Conservation (phyloP, 1,140 invertebrate genomes). For the Lethocerus indicus region DNA sequence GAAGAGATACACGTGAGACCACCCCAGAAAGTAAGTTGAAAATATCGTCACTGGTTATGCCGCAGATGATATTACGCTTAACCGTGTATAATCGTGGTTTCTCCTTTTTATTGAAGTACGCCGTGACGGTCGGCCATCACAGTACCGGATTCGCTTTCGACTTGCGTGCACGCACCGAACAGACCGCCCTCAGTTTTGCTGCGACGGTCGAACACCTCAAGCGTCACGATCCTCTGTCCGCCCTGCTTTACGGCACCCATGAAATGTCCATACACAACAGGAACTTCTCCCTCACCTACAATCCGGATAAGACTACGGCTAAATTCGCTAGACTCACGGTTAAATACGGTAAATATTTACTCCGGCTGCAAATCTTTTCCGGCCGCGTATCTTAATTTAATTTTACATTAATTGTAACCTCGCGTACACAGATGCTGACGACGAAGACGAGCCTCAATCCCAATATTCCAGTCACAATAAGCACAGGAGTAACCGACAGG, state of each 20-base stretch:
- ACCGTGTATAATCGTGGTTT: neutral
- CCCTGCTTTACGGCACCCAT: conserved; percentile 15
- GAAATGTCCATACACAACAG: conserved; percentile 13
- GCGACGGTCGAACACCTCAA: conserved; percentile 16
- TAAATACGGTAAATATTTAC: conserved; percentile 10
- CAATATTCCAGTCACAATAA: too few species aligned
- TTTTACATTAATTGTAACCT: too few species aligned
- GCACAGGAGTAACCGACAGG: too few species aligned
- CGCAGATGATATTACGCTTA: too few species aligned
- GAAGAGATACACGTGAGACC: conserved; percentile 21
- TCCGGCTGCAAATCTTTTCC: neutral
- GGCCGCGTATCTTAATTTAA: too few species aligned
- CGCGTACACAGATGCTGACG: too few species aligned
- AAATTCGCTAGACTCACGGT: conserved; percentile 16
- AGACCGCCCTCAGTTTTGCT: conserved; percentile 21
- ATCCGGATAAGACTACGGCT: conserved; percentile 16
- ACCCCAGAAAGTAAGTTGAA: conserved; percentile 19
- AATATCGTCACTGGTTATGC: neutral
- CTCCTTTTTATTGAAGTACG: conserved; percentile 7
- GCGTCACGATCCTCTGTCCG: conserved; percentile 18
- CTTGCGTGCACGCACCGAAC: conserved; percentile 28
- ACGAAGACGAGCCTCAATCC: too few species aligned
- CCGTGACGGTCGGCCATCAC: conserved; percentile 16
- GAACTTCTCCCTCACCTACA: conserved; percentile 13
- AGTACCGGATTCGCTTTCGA: conserved; percentile 28